phyloP scores from a whole-genome alignment of 2,888 invertebrate genomes.

The Oscheius myriophilus region DNA sequence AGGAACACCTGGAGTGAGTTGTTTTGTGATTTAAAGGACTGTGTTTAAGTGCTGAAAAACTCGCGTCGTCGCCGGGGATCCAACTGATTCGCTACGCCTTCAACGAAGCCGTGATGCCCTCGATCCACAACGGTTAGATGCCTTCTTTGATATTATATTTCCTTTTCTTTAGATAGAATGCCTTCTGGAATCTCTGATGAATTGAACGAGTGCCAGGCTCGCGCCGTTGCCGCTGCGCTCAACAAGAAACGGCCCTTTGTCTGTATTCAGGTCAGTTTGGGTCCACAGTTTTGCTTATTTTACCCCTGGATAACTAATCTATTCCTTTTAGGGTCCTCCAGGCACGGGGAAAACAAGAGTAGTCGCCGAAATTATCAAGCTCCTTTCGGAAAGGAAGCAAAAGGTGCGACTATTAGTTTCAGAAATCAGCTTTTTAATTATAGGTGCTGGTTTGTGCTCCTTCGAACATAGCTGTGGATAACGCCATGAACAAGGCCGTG shows the following conservation, averaged over 20 bases:
- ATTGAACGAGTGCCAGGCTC: conserved; percentile 38
- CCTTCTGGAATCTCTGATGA: conserved; percentile 6
- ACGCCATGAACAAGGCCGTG: conserved; percentile 35
- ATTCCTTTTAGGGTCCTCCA: conserved; percentile 48
- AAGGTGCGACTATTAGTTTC: conserved; percentile 21
- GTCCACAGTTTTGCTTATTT: not conserved
- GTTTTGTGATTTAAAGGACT: not conserved
- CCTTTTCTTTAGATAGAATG: no score
- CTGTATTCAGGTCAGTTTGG: conserved; percentile 37
- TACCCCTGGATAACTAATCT: not conserved
- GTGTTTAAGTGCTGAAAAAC: not conserved
- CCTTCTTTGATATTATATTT: conserved; percentile 11
- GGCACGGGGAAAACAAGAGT: conserved; percentile 60
- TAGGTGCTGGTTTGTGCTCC: conserved; percentile 52
- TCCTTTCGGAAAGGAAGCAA: conserved; percentile 33
- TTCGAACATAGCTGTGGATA: conserved; percentile 49
- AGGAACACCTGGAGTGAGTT: not conserved
- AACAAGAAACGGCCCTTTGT: conserved; percentile 43
- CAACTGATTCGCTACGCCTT: conserved; percentile 17
- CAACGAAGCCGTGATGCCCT: conserved; percentile 24
- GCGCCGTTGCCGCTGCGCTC: conserved; percentile 46
- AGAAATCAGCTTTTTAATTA: not conserved
- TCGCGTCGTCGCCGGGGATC: conserved; percentile 1
- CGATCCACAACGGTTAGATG: conserved; percentile 28
- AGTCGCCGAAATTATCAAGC: conserved; percentile 46